Percentiles rank a stretch among this genome's conserved stretches.
Evolutionary conservation across 2,888 invertebrate species (phyloP).

Genomic region (Timema cristinae): DNA sequence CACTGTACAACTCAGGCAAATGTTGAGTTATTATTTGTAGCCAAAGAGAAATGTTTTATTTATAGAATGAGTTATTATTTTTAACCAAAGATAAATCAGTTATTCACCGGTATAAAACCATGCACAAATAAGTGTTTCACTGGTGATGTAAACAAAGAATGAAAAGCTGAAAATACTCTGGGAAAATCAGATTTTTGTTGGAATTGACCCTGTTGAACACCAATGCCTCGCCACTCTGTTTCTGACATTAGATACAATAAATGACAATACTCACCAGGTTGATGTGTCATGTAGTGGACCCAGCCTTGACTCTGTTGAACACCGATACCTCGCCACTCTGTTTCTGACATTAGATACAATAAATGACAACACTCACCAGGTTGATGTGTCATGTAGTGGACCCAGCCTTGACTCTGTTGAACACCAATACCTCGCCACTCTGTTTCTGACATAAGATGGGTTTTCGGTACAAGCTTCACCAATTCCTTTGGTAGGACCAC

Average conservation of each 20-base stretch:
- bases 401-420: constrained; percentile 95
- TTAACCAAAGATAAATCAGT: no score
- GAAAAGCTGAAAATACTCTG: no score
- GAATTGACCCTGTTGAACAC: no score
- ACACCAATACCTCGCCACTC: constrained; percentile 95
- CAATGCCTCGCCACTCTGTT: no score
- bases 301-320: constrained; percentile 96
- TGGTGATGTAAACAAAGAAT: no score
- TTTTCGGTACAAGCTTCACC: constrained; percentile 84
- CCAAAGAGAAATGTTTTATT: no score
- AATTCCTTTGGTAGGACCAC: constrained; percentile 91
- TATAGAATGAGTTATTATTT: no score
- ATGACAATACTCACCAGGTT: constrained; percentile 64
- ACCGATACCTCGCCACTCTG: constrained; percentile 86
- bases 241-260: not conserved
- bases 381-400: constrained; percentile 94
- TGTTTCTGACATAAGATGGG: constrained; percentile 86
- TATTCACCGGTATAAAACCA: no score
- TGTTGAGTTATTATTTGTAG: no score
- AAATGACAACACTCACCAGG: constrained; percentile 61
- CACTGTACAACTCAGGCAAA: no score
- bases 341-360: constrained; percentile 64
- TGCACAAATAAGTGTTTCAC: no score
- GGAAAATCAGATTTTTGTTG: no score
- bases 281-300: constrained; percentile 96